Evolutionary conservation across 2,113 vertebrate species (phyloP).

Genomic region (Pithys albifrons): DNA sequence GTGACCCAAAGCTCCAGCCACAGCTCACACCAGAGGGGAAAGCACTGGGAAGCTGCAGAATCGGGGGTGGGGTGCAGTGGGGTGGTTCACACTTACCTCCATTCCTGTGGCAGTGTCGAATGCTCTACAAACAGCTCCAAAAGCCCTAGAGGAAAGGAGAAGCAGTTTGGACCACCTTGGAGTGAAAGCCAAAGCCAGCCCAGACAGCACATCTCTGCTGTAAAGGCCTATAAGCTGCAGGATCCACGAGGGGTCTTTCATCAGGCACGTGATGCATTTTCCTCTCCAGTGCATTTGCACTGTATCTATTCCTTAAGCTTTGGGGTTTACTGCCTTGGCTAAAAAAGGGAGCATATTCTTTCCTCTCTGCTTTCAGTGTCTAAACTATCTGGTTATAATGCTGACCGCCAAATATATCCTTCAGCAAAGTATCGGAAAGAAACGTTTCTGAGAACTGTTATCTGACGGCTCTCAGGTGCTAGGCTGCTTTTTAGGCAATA

Average conservation of each 20-base stretch:
- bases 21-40: not conserved
- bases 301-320: not conserved
- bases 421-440: not conserved
- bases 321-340: not conserved
- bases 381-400: not conserved
- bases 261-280: not conserved
- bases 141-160: constrained; percentile 76
- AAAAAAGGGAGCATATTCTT: not conserved
- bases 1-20: not conserved
- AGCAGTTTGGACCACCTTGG: fast-evolving
- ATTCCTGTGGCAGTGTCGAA: constrained; percentile 92
- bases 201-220: not conserved
- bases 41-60: not conserved
- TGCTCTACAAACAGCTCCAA: constrained; percentile 91
- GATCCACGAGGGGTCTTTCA: not conserved
- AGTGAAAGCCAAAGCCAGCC: not conserved
- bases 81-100: constrained; percentile 77
- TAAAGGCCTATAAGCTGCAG: not conserved
- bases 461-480: not conserved
- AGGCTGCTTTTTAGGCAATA: not conserved
- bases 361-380: not conserved
- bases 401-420: not conserved
- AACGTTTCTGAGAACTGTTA: not conserved
- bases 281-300: too few species aligned
- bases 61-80: too few species aligned